Evolutionary conservation across 2,797 vertebrate genomes (phyloP).

Genomic region (Trichosurus vulpecula): DNA sequence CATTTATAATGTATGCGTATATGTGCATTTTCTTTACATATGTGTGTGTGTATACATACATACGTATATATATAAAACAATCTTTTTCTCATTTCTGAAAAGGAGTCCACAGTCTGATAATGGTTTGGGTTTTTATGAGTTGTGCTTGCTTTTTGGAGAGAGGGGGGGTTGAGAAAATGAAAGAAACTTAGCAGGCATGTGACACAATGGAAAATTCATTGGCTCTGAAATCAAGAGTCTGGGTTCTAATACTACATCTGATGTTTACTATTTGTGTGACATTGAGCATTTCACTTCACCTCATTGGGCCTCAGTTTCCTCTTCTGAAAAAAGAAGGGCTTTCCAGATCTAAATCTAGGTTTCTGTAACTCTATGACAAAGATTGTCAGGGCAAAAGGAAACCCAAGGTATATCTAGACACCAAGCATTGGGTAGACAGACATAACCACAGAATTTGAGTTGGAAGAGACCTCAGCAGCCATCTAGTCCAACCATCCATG

Average conservation of each 20-base stretch:
- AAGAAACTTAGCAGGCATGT: background rate
- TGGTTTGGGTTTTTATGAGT: background rate
- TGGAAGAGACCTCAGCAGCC: no score
- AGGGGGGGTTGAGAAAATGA: background rate
- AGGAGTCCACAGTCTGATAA: background rate
- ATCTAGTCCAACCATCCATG: background rate
- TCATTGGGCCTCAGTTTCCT: background rate
- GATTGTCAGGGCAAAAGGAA: background rate
- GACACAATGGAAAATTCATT: background rate
- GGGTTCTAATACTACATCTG: background rate
- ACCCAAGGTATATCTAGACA: background rate
- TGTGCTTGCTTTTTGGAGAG: background rate
- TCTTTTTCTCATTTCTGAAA: background rate
- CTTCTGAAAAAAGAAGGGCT: background rate
- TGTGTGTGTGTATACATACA: no score
- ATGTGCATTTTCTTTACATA: background rate
- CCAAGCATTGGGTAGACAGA: background rate
- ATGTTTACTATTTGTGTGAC: background rate
- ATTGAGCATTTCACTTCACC: background rate
- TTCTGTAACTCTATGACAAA: background rate
- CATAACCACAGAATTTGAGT: background rate
- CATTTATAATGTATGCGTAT: background rate
- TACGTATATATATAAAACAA: background rate
- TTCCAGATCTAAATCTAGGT: background rate
- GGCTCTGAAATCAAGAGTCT: background rate